phyloP scores from a whole-genome alignment of 2,888 invertebrate species.

The Agrochola macilenta region DNA sequence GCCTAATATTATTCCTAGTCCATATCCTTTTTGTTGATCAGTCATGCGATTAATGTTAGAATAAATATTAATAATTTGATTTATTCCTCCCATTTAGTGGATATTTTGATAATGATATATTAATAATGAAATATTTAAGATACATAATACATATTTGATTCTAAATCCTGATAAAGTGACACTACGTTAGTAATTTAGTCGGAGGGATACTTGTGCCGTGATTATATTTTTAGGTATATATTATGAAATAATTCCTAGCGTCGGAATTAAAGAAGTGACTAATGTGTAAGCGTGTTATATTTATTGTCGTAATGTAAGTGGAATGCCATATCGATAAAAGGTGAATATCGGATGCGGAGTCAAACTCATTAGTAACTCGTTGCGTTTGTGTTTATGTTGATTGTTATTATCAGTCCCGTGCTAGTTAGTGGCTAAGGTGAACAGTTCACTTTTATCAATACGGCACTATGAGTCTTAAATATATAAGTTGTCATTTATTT shows the following conservation, averaged over 20 bases:
- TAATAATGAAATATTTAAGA: slow-evolving; percentile 91
- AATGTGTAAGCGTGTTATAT: slow-evolving; percentile 91
- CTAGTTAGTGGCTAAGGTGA: slow-evolving; percentile 77
- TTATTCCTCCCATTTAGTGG: slow-evolving; percentile 91
- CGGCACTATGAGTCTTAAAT: slow-evolving; percentile 89
- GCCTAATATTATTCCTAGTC: slow-evolving; percentile 91
- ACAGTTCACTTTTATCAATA: slow-evolving; percentile 90
- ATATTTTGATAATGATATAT: slow-evolving; percentile 91
- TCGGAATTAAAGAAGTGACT: slow-evolving; percentile 91
- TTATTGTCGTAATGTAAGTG: slow-evolving; percentile 90
- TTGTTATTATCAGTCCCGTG: slow-evolving; percentile 82
- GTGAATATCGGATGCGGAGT: slow-evolving; percentile 89
- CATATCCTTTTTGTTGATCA: slow-evolving; percentile 91
- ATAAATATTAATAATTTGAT: slow-evolving; percentile 90
- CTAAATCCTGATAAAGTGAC: slow-evolving; percentile 91
- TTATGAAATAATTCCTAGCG: slow-evolving; percentile 91
- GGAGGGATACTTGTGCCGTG: slow-evolving; percentile 91
- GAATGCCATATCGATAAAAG: slow-evolving; percentile 91
- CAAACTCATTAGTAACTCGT: slow-evolving; percentile 88
- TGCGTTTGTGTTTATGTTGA: slow-evolving; percentile 85
- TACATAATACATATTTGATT: slow-evolving; percentile 91
- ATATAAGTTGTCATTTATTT: slow-evolving; percentile 88
- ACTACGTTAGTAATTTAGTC: slow-evolving; percentile 91
- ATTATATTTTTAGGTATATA: slow-evolving; percentile 91
- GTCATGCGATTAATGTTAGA: slow-evolving; percentile 91